These are phyloP conservation scores for Sceloporus tristichus DNA, from an alignment of 2,113 vertebrate genomes.

Conservation along the genomic window DNA sequence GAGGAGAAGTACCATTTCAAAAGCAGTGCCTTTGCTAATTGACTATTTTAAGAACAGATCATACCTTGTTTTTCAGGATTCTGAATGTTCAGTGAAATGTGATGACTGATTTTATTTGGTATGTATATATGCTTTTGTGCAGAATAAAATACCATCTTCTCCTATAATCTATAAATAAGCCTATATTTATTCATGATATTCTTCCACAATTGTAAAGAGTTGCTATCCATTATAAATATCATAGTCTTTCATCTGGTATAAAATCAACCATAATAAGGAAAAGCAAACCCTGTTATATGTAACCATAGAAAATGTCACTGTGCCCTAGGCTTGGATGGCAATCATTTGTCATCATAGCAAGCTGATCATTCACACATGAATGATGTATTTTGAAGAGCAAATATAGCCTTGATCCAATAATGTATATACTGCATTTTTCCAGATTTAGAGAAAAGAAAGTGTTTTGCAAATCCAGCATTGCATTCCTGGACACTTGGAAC, in stretches of 20 bases:
- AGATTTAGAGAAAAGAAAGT: constrained; percentile 35
- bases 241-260: constrained; percentile 40
- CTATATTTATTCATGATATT: constrained; percentile 54
- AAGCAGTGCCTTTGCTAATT: background rate
- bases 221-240: constrained; percentile 35
- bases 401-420: constrained; percentile 18
- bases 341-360: constrained; percentile 41
- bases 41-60: background rate
- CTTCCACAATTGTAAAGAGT: constrained; percentile 21
- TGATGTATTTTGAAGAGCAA: constrained; percentile 50
- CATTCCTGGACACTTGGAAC: background rate
- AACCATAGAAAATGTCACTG: constrained; percentile 42
- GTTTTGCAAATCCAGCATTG: constrained; percentile 35
- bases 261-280: constrained; percentile 46
- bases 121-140: constrained; percentile 17
- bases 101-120: constrained; percentile 43
- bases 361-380: constrained; percentile 36
- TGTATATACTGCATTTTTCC: constrained; percentile 33
- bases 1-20: background rate
- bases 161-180: constrained; percentile 28
- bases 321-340: constrained; percentile 3
- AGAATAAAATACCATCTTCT: constrained; percentile 30
- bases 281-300: constrained; percentile 43
- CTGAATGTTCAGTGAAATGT: constrained; percentile 22
- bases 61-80: background rate